Conservation (phyloP, 1,140 invertebrate species). For the Drusus annulatus region DNA sequence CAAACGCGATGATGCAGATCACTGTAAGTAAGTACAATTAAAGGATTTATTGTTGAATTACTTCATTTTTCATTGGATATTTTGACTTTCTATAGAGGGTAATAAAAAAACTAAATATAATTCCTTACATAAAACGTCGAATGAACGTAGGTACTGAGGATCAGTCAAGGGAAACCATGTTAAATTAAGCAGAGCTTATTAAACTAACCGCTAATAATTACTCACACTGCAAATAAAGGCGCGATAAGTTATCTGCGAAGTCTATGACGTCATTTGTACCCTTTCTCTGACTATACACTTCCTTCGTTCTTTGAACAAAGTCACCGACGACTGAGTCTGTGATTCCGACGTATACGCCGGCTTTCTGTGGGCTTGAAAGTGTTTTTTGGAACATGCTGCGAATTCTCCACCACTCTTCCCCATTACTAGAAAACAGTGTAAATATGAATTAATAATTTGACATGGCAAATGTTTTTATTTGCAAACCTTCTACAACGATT, state of each 20-base stretch:
- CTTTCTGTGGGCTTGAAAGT: conserved; percentile 80
- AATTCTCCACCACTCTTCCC: conserved; percentile 85
- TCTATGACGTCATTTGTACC: conserved; percentile 64
- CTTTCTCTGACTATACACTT: background rate
- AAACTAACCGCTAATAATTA: conserved; percentile 37
- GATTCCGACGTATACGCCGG: conserved; percentile 76
- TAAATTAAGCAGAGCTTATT: too few relatives aligned
- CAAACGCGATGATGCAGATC: conserved; percentile 79
- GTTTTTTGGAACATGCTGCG: conserved; percentile 85
- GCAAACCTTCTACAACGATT: too few relatives aligned
- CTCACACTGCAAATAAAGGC: conserved; percentile 86
- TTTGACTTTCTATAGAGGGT: too few relatives aligned
- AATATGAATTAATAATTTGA: too few relatives aligned
- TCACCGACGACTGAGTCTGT: conserved; percentile 78
- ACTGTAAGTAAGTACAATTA: conserved; percentile 71
- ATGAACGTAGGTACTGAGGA: too few relatives aligned
- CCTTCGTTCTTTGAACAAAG: conserved; percentile 72
- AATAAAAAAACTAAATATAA: too few relatives aligned
- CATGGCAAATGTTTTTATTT: too few relatives aligned
- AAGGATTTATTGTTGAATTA: too few relatives aligned
- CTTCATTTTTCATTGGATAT: too few relatives aligned
- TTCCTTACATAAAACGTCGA: too few relatives aligned
- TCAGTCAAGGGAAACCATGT: too few relatives aligned
- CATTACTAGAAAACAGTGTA: conserved; percentile 90
- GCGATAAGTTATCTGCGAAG: conserved; percentile 80